These are phyloP conservation scores for Glandiceps talaboti DNA, from an alignment of 53 echinoderm and acorn worm species.

Conservation along the genomic window DNA sequence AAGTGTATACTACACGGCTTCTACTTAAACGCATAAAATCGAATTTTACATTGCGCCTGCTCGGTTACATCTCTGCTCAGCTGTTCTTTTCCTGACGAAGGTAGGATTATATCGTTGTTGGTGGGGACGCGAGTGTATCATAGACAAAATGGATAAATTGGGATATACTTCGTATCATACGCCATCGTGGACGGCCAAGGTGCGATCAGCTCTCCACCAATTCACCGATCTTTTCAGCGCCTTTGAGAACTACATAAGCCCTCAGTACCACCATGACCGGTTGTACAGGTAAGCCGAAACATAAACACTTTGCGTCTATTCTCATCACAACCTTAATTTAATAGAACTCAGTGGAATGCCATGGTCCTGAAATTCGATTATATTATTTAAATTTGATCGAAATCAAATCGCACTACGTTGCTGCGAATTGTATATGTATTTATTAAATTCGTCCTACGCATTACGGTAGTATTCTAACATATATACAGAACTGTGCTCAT, in stretches of 20 bases:
- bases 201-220: slow-evolving; percentile 47
- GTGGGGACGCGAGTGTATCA: background rate
- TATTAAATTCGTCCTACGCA: too few relatives aligned
- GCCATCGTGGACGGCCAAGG: slow-evolving; percentile 76
- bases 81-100: too few relatives aligned
- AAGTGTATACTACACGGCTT: background rate
- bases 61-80: background rate
- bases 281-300: slow-evolving; percentile 88
- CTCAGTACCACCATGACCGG: slow-evolving; percentile 86
- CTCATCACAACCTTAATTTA: too few relatives aligned
- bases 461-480: too few relatives aligned
- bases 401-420: too few relatives aligned
- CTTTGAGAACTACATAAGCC: slow-evolving; percentile 77
- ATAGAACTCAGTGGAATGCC: too few relatives aligned
- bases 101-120: background rate
- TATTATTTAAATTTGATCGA: too few relatives aligned
- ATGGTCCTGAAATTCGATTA: too few relatives aligned
- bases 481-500: too few relatives aligned
- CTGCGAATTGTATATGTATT: too few relatives aligned
- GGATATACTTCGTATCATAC: slow-evolving; percentile 48
- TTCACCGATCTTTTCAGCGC: slow-evolving; percentile 47
- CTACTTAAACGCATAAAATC: background rate
- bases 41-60: background rate
- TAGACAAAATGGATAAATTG: slow-evolving; percentile 37
- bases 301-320: too few relatives aligned